Evolutionary conservation across 2,113 vertebrate species (phyloP), one percentile per base, ranked within the genome.

Genomic region (Brevimyrus niger): DNA sequence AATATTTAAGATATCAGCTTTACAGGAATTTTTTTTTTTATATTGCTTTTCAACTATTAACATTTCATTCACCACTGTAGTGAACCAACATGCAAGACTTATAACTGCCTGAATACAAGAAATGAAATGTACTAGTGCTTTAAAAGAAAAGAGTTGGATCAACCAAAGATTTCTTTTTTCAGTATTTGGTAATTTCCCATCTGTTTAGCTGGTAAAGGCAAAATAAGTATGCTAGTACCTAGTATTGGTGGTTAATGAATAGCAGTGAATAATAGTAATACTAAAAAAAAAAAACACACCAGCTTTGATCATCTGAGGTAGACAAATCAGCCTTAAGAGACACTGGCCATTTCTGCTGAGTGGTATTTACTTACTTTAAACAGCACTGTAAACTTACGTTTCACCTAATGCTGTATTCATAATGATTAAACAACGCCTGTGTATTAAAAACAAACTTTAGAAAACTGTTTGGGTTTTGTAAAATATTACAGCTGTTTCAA

Each of bases 81-180:
- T 38, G 35, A 80, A 80, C 42, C 42, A 47, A 80, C 31, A 80
- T 42, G 7, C 17, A 80, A 80, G 13, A 80, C 31, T 35, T 76
- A 13, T 15, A 80, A 42, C 11, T 38, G 15, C 35, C 83, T 50
- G 46, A 48, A 86, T 86, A n/a, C 21, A 42, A 38, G 35, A 82
- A 55, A 50, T 50, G 35, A 82, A 89, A 50, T 76, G 65, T 17
- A 42, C 11, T 83, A 44, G 73, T 89, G 48, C 65, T 88, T 88
- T 88, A 88, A 91, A 91, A 92, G 93, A 88, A 83, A 83, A 90
- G 90, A 94, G 93, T 93, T 95, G 95, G 92, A 90, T 92, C 87
- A 94, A 95, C 95, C 95, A 95, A 95, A 95, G 93, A 95, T 27
- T 90, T 58, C 38, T 27, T 53, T 92, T 89, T 93, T 92, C 13